These are phyloP conservation scores for Plutella xylostella DNA, from an alignment of 2,888 invertebrate genomes.

Conservation along the genomic window DNA sequence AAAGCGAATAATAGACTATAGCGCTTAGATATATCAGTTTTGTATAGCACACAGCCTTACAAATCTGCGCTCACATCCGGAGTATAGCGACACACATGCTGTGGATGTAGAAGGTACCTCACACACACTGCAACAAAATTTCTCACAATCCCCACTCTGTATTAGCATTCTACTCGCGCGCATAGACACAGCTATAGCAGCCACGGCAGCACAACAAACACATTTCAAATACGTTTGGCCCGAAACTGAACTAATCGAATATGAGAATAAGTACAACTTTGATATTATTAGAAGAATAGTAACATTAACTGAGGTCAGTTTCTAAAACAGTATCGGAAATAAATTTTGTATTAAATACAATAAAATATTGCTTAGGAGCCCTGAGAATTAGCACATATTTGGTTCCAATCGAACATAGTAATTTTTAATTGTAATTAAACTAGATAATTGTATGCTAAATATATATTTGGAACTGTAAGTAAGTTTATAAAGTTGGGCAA, in stretches of 20 bases:
- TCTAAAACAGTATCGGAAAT: not conserved
- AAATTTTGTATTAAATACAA: not conserved
- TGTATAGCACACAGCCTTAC: slow-evolving; percentile 53
- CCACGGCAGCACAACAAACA: slow-evolving; percentile 15
- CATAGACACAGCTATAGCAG: slow-evolving; percentile 22
- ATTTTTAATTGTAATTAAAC: too few species aligned
- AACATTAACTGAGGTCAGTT: slow-evolving; percentile 61
- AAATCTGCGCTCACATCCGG: slow-evolving; percentile 64
- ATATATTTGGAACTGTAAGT: too few species aligned
- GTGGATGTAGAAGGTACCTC: not conserved
- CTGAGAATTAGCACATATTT: too few species aligned
- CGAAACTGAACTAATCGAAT: slow-evolving; percentile 3
- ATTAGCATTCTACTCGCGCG: slow-evolving; percentile 24
- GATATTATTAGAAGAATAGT: slow-evolving; percentile 55
- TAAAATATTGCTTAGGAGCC: too few species aligned
- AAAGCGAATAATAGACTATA: slow-evolving; percentile 24
- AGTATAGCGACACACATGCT: slow-evolving; percentile 25
- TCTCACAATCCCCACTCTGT: slow-evolving; percentile 35
- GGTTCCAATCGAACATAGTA: too few species aligned
- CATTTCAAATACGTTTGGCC: not conserved
- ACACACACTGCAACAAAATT: slow-evolving; percentile 36
- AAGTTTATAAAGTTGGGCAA: too few species aligned
- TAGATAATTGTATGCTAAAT: too few species aligned
- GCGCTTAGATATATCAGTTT: slow-evolving; percentile 42
- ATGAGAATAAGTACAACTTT: not conserved